Evolutionary conservation across 2,797 vertebrate species (phyloP).

Genomic region (Bryconaethiops microstoma): DNA sequence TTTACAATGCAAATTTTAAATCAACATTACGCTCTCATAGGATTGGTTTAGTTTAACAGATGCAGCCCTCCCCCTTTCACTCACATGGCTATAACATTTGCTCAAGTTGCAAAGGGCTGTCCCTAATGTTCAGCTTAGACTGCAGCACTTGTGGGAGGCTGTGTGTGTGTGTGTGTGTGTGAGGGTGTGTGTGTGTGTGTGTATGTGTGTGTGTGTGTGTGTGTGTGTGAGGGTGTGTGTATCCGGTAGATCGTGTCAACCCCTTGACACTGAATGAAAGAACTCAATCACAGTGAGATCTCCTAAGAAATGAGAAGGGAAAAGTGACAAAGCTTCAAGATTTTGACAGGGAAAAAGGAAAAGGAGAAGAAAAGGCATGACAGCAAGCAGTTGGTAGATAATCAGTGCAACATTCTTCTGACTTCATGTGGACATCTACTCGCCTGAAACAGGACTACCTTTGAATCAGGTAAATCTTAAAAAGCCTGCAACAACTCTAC

Average conservation of each 20-base stretch:
- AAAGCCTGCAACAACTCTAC: neutral
- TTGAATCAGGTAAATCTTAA: slow-evolving; percentile 43
- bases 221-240: slow-evolving; percentile 13
- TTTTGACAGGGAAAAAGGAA: slow-evolving; percentile 11
- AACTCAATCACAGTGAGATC: slow-evolving; percentile 35
- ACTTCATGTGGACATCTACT: slow-evolving; percentile 36
- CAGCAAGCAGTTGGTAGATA: slow-evolving; percentile 28
- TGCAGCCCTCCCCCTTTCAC: slow-evolving; percentile 52
- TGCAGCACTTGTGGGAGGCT: slow-evolving; percentile 55
- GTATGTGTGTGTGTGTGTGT: slow-evolving; percentile 17
- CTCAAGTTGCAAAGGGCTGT: slow-evolving; percentile 66
- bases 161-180: slow-evolving; percentile 33
- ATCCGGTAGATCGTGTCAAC: slow-evolving; percentile 30
- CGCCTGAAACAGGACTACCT: slow-evolving; percentile 20
- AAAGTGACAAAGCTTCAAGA: slow-evolving; percentile 30
- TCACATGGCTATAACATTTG: slow-evolving; percentile 70
- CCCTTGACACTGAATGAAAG: slow-evolving; percentile 64
- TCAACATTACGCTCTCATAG: slow-evolving; percentile 54
- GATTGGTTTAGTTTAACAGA: slow-evolving; percentile 42
- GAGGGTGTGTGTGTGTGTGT: slow-evolving; percentile 35
- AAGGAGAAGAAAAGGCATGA: slow-evolving; percentile 21
- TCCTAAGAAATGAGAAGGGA: slow-evolving; percentile 35
- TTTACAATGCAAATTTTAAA: slow-evolving; percentile 51
- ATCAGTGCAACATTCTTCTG: slow-evolving; percentile 32
- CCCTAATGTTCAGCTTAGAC: slow-evolving; percentile 60